A percentile compares a stretch with the other conserved stretches of the same genome.
Conservation (phyloP, 1,140 invertebrate species). For the Eciton burchellii region DNA sequence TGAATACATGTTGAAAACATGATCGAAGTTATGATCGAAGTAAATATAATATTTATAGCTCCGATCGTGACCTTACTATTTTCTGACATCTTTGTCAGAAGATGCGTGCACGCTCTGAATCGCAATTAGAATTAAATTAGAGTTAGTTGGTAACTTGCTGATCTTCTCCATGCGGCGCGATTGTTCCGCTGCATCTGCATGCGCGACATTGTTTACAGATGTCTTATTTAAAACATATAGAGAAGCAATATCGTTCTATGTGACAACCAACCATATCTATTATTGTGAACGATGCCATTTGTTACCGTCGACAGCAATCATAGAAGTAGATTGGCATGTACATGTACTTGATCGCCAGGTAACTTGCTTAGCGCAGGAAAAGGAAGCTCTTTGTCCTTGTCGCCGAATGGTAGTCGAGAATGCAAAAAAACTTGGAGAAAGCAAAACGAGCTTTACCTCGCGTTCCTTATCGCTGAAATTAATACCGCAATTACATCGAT, state of each 20-base stretch:
- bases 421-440: conserved; percentile 1
- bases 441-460: neutral
- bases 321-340: conserved; percentile 56
- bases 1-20: neutral
- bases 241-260: conserved; percentile 39
- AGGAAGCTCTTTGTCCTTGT: conserved; percentile 14
- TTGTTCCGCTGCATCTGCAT: conserved; percentile 10
- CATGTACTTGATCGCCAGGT: conserved; percentile 58
- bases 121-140: neutral
- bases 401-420: neutral
- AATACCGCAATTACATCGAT: neutral
- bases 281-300: conserved; percentile 57
- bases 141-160: neutral
- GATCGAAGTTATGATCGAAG: too few relatives aligned
- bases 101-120: too few relatives aligned
- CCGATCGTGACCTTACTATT: neutral
- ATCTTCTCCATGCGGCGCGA: conserved; percentile 16
- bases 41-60: neutral
- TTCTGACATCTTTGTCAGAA: too few relatives aligned
- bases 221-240: conserved; percentile 52
- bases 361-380: conserved; percentile 39
- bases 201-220: conserved; percentile 42
- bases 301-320: conserved; percentile 56
- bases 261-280: conserved; percentile 41
- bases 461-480: conserved; percentile 5